Evolutionary conservation across 2,797 vertebrate genomes (phyloP).

Genomic region (Calcarius lapponicus): DNA sequence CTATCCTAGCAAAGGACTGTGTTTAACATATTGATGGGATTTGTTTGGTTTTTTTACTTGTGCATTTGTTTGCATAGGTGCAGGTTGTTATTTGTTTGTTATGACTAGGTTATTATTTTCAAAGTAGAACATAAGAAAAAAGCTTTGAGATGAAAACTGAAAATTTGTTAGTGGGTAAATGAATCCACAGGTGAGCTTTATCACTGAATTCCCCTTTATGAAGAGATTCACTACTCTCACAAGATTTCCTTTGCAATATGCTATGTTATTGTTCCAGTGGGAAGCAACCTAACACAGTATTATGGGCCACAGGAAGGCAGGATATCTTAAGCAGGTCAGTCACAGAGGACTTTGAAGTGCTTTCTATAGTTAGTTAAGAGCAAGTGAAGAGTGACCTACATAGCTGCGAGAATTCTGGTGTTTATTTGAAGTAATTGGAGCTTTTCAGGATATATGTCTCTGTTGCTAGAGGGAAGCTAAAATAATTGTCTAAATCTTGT

Average conservation of each 20-base stretch:
- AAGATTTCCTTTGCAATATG: neutral
- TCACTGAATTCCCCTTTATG: neutral
- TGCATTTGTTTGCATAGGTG: neutral
- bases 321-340: neutral
- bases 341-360: neutral
- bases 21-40: neutral
- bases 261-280: neutral
- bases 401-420: neutral
- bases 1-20: neutral
- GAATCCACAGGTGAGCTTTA: neutral
- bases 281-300: neutral
- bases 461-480: neutral
- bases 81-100: neutral
- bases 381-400: neutral
- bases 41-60: neutral
- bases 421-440: conserved; percentile 11
- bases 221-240: neutral
- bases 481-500: conserved; percentile 15
- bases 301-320: neutral
- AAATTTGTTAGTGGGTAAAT: neutral
- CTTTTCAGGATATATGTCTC: conserved; percentile 6
- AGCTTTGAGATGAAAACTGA: neutral
- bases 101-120: neutral
- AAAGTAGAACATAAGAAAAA: neutral
- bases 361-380: neutral